Evolutionary conservation across 1,140 invertebrate genomes (phyloP).

Genomic region (Nasonia giraulti): DNA sequence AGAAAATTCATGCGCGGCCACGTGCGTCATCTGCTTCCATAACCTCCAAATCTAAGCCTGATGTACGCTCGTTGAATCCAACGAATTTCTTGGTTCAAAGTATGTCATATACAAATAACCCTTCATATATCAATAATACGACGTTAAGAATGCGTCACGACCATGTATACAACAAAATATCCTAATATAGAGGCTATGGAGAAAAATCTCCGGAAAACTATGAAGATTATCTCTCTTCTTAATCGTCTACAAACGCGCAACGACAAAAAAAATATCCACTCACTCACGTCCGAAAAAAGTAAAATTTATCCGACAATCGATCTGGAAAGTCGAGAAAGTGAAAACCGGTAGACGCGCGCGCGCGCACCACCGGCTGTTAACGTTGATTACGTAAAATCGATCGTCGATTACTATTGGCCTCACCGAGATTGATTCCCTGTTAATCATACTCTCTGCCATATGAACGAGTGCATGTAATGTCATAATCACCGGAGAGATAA

Average conservation of each 20-base stretch:
- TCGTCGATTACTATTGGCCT: neutral
- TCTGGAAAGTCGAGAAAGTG: conserved; percentile 30
- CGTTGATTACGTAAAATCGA: conserved; percentile 17
- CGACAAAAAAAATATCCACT: neutral
- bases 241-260: neutral
- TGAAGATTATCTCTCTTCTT: neutral
- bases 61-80: too few species aligned
- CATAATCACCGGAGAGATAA: neutral
- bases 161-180: too few species aligned
- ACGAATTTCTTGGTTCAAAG: too few species aligned
- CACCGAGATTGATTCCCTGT: neutral
- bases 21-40: too few species aligned
- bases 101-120: too few species aligned
- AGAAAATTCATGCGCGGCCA: too few species aligned
- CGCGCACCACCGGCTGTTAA: neutral
- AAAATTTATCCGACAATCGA: conserved; percentile 6
- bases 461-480: neutral
- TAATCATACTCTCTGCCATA: too few species aligned
- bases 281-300: neutral
- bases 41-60: too few species aligned
- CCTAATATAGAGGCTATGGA: too few species aligned
- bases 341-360: neutral
- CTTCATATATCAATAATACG: too few species aligned
- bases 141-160: too few species aligned
- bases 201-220: neutral